Evolutionary conservation across 1,140 invertebrate genomes (phyloP).

Genomic region (Zaprionus vittiger): DNA sequence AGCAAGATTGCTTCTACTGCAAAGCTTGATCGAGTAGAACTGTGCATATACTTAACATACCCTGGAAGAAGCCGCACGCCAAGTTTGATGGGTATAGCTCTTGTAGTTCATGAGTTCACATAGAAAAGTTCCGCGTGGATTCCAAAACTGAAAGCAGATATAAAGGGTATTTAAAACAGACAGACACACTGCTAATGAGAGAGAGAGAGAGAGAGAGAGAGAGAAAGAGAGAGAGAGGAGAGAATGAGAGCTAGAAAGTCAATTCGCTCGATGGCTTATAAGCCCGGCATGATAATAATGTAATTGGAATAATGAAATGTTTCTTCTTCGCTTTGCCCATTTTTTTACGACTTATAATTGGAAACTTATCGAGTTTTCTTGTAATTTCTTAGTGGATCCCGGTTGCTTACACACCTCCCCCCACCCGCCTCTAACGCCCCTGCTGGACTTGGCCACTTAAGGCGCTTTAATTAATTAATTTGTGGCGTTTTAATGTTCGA

Average conservation of each 20-base stretch:
- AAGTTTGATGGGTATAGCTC: not conserved
- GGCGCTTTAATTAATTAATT: conserved; percentile 79
- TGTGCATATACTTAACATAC: not conserved
- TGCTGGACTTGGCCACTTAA: conserved; percentile 38
- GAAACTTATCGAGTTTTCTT: conserved; percentile 41
- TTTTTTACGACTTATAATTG: conserved; percentile 36
- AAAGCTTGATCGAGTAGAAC: not conserved
- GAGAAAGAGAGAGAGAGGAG: not conserved
- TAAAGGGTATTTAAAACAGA: not conserved
- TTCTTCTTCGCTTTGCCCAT: conserved; percentile 3
- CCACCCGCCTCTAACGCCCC: not conserved
- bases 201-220: not conserved
- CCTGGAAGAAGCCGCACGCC: not conserved
- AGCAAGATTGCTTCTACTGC: no score
- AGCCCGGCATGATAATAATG: conserved; percentile 32
- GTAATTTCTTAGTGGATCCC: conserved; percentile 39
- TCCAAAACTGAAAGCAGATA: not conserved
- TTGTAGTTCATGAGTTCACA: not conserved
- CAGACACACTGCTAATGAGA: not conserved
- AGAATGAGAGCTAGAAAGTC: not conserved
- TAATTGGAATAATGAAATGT: conserved; percentile 34
- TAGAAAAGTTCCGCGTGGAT: not conserved
- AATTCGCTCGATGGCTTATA: conserved; percentile 9
- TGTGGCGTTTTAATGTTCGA: conserved; percentile 70
- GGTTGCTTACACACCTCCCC: not conserved